Evolutionary conservation across 2,888 invertebrate genomes (phyloP).

Genomic region (Lochmaea capreae): DNA sequence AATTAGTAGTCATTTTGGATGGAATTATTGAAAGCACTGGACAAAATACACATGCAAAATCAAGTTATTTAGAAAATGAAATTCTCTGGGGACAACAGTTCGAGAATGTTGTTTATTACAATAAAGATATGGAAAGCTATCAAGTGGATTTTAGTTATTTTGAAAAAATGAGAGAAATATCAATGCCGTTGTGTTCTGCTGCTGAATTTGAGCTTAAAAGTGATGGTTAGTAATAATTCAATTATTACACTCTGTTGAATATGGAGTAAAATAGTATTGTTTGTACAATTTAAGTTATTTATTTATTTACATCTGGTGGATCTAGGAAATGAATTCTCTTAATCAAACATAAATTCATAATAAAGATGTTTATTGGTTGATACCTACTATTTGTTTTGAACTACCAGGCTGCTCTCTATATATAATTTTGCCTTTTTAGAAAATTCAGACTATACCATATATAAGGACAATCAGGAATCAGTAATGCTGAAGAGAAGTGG

Average conservation of each 20-base stretch:
- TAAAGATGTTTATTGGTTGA: background rate
- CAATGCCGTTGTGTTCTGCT: slow-evolving; percentile 88
- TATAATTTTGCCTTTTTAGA: background rate
- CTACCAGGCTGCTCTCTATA: background rate
- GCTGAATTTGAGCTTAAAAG: slow-evolving; percentile 66
- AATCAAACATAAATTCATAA: background rate
- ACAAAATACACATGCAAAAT: slow-evolving; percentile 76
- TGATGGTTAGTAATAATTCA: slow-evolving; percentile 3
- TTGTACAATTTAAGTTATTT: too few relatives aligned
- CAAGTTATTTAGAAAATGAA: slow-evolving; percentile 84
- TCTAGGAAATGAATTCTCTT: too few relatives aligned
- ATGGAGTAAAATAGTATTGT: too few relatives aligned
- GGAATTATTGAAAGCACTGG: slow-evolving; percentile 90
- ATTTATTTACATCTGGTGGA: too few relatives aligned
- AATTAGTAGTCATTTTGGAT: slow-evolving; percentile 89
- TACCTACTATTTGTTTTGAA: background rate
- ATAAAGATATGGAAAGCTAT: slow-evolving; percentile 77
- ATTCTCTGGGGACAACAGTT: slow-evolving; percentile 91
- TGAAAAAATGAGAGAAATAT: slow-evolving; percentile 84
- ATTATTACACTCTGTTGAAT: background rate
- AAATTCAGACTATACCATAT: background rate
- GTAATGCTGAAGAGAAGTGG: background rate
- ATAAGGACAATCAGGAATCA: background rate
- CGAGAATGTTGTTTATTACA: slow-evolving; percentile 80
- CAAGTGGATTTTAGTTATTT: slow-evolving; percentile 91